Evolutionary conservation across 2,113 vertebrate genomes (phyloP).

Genomic region (Xenopus borealis): DNA sequence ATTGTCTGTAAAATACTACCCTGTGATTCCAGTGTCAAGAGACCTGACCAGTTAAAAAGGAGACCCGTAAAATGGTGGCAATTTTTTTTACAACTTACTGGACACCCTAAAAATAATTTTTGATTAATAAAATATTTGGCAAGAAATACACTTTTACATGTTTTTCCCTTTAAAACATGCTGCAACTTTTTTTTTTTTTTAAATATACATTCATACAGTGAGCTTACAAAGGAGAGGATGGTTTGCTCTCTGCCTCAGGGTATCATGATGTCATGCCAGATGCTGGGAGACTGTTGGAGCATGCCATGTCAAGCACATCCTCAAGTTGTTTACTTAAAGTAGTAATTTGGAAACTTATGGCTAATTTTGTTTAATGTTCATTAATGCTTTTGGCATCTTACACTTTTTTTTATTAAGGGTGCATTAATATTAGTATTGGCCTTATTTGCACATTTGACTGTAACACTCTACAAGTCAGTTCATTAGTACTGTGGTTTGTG

Average conservation of each 20-base stretch:
- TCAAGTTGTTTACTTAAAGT: constrained; percentile 26
- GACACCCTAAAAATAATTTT: too few relatives aligned
- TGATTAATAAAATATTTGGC: too few relatives aligned
- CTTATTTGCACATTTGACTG: not conserved
- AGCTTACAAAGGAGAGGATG: not conserved
- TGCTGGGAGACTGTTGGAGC: constrained; percentile 20
- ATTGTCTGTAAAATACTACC: too few relatives aligned
- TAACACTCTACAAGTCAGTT: not conserved
- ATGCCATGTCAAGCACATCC: constrained; percentile 21
- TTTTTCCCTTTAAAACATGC: too few relatives aligned
- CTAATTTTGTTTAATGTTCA: constrained; percentile 7
- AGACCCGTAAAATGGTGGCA: too few relatives aligned
- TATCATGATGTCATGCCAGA: constrained; percentile 40
- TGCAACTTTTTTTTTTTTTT: too few relatives aligned
- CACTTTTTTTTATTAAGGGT: constrained; percentile 6
- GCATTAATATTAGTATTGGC: not conserved
- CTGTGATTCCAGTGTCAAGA: too few relatives aligned
- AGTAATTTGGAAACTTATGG: constrained; percentile 11
- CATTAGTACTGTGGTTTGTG: not conserved
- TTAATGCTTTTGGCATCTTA: constrained; percentile 11
- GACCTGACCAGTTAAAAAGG: too few relatives aligned
- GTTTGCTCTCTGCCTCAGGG: constrained; percentile 25
- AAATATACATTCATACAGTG: too few relatives aligned
- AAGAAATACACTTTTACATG: too few relatives aligned
- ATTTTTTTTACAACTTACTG: too few relatives aligned